Percentiles rank a stretch among this genome's conserved stretches.
phyloP scores from a whole-genome alignment of 2,113 vertebrate genomes.

The Pogona vitticeps region DNA sequence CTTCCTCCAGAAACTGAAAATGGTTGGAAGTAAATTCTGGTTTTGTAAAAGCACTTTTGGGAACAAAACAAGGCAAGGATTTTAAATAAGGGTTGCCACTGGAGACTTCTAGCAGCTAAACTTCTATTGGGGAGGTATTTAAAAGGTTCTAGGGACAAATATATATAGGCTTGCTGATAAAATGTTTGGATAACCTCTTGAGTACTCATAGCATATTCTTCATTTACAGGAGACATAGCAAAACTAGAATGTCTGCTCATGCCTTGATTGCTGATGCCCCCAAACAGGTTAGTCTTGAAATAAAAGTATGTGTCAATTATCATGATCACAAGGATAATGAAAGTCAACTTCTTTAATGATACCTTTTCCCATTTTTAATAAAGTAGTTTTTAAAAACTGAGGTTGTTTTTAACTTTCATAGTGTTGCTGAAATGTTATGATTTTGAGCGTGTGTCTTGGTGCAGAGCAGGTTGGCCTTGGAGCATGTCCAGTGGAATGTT shows the following conservation, averaged over 20 bases:
- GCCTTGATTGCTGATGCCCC: slow-evolving; percentile 78
- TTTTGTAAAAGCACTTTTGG: neutral
- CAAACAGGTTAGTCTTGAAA: slow-evolving; percentile 85
- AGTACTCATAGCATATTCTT: slow-evolving; percentile 55
- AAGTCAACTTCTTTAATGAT: neutral
- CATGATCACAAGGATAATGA: neutral
- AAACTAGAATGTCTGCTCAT: slow-evolving; percentile 79
- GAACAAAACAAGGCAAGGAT: too few species aligned
- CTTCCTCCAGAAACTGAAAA: neutral
- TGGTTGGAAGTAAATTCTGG: neutral
- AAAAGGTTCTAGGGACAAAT: too few species aligned
- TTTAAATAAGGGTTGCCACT: too few species aligned
- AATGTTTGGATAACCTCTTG: neutral
- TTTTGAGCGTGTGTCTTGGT: neutral
- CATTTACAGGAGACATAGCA: slow-evolving; percentile 90
- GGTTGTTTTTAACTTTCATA: neutral
- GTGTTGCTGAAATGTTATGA: neutral
- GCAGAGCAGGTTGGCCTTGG: neutral
- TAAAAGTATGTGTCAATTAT: accelerated
- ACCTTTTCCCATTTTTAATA: neutral
- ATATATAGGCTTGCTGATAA: neutral
- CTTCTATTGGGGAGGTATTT: too few species aligned
- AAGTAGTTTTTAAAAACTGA: neutral
- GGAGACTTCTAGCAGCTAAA: too few species aligned
- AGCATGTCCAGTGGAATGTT: neutral